These are phyloP conservation scores for Petrocephalus microphthalmus DNA, from an alignment of 2,113 vertebrate genomes.

Conservation along the genomic window DNA sequence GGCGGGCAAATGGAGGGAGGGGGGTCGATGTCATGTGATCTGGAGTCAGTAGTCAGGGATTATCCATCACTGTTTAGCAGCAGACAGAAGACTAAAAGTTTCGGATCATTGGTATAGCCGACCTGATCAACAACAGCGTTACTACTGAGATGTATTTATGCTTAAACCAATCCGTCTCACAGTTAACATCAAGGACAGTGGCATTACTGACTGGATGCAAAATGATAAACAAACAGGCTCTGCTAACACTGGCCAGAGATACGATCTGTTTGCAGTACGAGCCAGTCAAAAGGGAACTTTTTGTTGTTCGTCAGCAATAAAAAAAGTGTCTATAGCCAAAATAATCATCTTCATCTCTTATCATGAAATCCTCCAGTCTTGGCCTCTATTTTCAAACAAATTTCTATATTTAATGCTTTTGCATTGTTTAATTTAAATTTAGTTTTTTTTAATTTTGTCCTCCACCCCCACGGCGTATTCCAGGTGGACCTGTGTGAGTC, in stretches of 20 bases:
- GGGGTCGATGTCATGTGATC: neutral
- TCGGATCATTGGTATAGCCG: neutral
- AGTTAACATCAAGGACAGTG: neutral
- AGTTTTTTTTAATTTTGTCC: neutral
- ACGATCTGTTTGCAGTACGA: neutral
- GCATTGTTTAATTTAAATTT: no score
- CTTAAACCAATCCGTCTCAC: neutral
- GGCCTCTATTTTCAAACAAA: neutral
- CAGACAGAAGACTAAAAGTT: neutral
- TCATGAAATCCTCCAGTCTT: neutral
- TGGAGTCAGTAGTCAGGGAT: neutral
- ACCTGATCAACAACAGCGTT: neutral
- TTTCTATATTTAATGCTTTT: neutral
- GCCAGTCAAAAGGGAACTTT: neutral
- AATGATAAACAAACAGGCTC: neutral
- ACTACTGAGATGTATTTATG: neutral
- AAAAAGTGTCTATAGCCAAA: neutral
- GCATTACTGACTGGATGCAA: neutral
- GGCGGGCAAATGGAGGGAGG: no score
- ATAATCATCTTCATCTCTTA: neutral
- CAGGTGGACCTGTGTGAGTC: slow-evolving; percentile 16
- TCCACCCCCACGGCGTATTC: neutral
- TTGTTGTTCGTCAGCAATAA: neutral
- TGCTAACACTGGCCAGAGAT: neutral
- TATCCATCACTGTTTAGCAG: neutral